Evolutionary conservation across 1,140 invertebrate species (phyloP).

Genomic region (Catajapyx aquilonaris): DNA sequence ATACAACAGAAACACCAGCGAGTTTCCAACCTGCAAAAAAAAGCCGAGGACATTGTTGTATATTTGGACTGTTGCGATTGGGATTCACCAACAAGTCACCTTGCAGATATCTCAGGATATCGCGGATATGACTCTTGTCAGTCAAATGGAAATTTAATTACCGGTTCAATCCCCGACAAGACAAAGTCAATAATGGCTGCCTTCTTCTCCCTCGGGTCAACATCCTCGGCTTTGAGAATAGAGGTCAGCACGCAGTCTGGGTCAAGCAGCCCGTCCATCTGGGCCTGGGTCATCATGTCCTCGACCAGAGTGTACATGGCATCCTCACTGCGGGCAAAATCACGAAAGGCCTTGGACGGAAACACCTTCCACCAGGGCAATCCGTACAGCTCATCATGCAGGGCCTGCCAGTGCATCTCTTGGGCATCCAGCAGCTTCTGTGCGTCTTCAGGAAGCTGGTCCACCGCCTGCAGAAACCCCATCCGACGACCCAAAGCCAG

Average conservation of each 20-base stretch:
- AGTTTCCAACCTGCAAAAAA: slow-evolving; percentile 48
- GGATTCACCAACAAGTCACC: no score
- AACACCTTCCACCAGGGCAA: slow-evolving; percentile 63
- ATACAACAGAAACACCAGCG: slow-evolving; percentile 54
- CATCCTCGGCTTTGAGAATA: slow-evolving; percentile 40
- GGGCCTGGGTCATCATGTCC: slow-evolving; percentile 3
- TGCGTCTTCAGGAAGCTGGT: slow-evolving; percentile 14
- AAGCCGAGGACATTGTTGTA: no score
- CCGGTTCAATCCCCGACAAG: slow-evolving; percentile 65
- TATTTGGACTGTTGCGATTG: no score
- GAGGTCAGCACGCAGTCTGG: slow-evolving; percentile 41
- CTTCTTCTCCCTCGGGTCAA: slow-evolving; percentile 59
- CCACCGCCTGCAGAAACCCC: slow-evolving; percentile 44
- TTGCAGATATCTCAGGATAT: no score
- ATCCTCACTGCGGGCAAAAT: slow-evolving; percentile 39
- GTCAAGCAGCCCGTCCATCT: neutral
- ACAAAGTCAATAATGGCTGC: slow-evolving; percentile 69
- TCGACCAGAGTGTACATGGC: slow-evolving; percentile 23
- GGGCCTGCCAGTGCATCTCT: slow-evolving; percentile 16
- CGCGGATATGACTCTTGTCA: no score
- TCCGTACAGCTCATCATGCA: slow-evolving; percentile 35
- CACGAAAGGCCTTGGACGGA: slow-evolving; percentile 44
- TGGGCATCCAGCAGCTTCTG: slow-evolving; percentile 16
- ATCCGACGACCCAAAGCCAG: slow-evolving; percentile 53
- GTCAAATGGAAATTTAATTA: no score